Conservation (phyloP, 2,797 vertebrate species). For the Spinus pinus region DNA sequence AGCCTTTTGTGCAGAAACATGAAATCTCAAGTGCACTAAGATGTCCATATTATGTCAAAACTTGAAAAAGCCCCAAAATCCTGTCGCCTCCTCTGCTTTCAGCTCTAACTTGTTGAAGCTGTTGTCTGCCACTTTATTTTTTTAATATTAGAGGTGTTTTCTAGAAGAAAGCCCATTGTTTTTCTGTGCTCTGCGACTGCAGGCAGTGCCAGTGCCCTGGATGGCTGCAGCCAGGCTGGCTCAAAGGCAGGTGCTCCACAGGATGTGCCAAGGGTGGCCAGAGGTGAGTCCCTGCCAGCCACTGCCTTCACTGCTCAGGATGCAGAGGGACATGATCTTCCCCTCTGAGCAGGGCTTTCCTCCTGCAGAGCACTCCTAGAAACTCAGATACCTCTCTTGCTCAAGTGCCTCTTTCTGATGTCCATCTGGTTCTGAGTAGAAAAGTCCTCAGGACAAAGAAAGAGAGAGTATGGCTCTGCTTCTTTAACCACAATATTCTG, state of each 20-base stretch:
- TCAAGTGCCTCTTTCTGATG: neutral
- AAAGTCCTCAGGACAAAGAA: neutral
- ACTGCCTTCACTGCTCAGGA: neutral
- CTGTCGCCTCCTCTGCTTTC: neutral
- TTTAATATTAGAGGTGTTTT: neutral
- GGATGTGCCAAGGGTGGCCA: neutral
- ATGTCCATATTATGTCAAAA: neutral
- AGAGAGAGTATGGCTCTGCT: neutral
- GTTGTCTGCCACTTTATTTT: neutral
- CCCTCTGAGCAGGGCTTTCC: neutral
- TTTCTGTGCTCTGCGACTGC: neutral
- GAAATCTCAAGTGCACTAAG: neutral
- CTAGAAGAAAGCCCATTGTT: neutral
- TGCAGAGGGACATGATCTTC: neutral
- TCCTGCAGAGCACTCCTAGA: neutral
- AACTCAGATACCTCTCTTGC: neutral
- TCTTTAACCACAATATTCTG: slow-evolving; percentile 7
- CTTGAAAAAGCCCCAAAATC: neutral
- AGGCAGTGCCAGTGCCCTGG: neutral
- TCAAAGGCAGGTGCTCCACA: rapidly evolving
- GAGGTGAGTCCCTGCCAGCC: neutral
- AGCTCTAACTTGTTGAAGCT: neutral
- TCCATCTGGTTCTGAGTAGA: neutral
- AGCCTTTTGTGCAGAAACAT: neutral
- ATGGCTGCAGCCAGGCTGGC: neutral